Evolutionary conservation across 2,888 invertebrate genomes (phyloP), one percentile per base, ranked within the genome.

Genomic region (Leptinotarsa tumamoca): DNA sequence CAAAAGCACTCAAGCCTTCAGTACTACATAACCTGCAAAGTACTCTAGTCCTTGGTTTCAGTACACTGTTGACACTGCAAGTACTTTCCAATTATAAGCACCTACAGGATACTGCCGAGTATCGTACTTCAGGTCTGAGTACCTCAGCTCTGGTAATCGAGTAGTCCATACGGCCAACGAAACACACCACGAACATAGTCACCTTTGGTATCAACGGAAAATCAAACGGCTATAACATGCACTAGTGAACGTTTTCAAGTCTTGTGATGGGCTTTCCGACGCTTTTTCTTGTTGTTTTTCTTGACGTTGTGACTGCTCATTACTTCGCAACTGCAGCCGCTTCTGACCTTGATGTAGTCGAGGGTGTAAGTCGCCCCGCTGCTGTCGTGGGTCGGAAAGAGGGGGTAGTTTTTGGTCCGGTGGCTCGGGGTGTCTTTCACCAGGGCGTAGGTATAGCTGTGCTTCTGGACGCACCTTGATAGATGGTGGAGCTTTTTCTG

Each of bases 271-370:
- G 51, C 49, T 52, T 49, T 73, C 21, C 63, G 68, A 69, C 70
- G 74, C 68, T 66, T 56, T 66, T 71, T 43, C 49, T 66, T 74
- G 51, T 49, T 71, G 76, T 84, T 82, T 80, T 84, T 80, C 76
- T 78, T 80, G 18, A 73, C 74, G 50, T 73, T 77, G 23, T 75
- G 71, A 50, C 72, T 76, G 61, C 72, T 78, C 56, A 93, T 90
- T 78, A 96, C 91, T 87, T 94, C 93, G 89, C 96, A 96, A 85
- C 94, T 93, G 89, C 96, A 96, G 56, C 96, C 96, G 82, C 95
- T 94, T 75, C 95, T 91, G 78, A 96, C 93, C 83, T 91, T 90
- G 83, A 96, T 95, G 89, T 95, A 95, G 90, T 96, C 96, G 89
- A 96, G 90, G 78, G 93, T 92, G 93, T 94, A 96, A 73, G 91